phyloP scores from a whole-genome alignment of 2,888 invertebrate genomes.

The Tinea pellionella region DNA sequence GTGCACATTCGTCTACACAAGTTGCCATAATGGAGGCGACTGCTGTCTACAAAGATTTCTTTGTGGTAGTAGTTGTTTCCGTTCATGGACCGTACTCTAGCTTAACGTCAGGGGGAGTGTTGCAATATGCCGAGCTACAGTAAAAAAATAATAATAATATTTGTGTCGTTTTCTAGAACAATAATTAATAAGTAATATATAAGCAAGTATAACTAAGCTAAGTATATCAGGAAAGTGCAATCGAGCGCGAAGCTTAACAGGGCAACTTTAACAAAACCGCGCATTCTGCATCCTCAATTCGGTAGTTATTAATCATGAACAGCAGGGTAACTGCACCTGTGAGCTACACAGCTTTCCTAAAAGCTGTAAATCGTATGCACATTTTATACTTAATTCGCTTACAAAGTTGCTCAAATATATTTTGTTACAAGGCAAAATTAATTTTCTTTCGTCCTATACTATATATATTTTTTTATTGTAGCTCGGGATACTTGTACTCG shows the following conservation, averaged over 20 bases:
- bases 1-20: too few species aligned
- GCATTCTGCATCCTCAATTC: constrained; percentile 9
- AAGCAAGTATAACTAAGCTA: background rate
- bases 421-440: background rate
- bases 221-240: background rate
- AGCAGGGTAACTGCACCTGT: constrained; percentile 11
- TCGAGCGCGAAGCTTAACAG: constrained; percentile 11
- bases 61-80: too few species aligned
- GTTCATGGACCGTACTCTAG: too few species aligned
- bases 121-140: too few species aligned
- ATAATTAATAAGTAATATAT: background rate
- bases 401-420: background rate
- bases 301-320: constrained; percentile 14
- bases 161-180: too few species aligned
- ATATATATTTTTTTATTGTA: too few species aligned
- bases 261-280: constrained; percentile 12
- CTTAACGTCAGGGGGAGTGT: too few species aligned
- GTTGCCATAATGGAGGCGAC: too few species aligned
- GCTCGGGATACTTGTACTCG: too few species aligned
- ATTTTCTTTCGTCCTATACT: too few species aligned
- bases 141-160: too few species aligned
- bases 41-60: too few species aligned
- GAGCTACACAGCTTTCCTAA: constrained; percentile 12
- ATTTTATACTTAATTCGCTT: constrained; percentile 8
- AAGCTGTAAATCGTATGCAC: constrained; percentile 10